Conservation (phyloP, 2,888 invertebrate species). For the Trypoxylon attenuatum region DNA sequence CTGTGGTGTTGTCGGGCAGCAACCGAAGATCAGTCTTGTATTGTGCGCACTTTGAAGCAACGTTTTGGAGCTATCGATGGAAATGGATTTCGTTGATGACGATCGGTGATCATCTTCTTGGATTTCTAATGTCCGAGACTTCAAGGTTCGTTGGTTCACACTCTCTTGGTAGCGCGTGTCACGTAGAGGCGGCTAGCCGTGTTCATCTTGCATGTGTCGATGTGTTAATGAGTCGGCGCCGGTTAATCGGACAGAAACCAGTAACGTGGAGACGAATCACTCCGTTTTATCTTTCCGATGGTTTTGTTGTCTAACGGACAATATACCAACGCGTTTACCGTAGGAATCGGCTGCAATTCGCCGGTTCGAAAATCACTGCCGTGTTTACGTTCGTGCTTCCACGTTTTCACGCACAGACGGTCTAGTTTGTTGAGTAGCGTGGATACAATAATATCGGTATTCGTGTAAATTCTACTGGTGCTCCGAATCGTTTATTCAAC, state of each 20-base stretch:
- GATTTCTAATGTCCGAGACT: conserved; percentile 22
- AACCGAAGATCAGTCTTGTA: no score
- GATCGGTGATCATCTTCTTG: conserved; percentile 17
- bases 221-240: conserved; percentile 20
- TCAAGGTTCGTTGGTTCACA: conserved; percentile 32
- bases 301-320: neutral
- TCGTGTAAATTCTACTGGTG: no score
- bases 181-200: neutral
- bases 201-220: neutral
- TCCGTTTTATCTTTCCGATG: neutral
- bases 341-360: neutral
- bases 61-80: neutral
- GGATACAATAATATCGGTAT: no score
- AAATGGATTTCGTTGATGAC: conserved; percentile 15
- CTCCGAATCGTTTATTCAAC: no score
- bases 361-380: neutral
- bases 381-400: neutral
- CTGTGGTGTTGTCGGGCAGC: no score
- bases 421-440: no score
- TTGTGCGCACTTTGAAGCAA: neutral
- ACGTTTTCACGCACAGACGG: no score
- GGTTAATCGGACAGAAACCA: neutral
- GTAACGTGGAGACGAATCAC: neutral
- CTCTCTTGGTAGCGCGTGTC: conserved; percentile 4
- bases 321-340: neutral